Base-by-base conservation (phyloP, 2,797 vertebrate species). In the Micromesistius poutassou region DNA sequence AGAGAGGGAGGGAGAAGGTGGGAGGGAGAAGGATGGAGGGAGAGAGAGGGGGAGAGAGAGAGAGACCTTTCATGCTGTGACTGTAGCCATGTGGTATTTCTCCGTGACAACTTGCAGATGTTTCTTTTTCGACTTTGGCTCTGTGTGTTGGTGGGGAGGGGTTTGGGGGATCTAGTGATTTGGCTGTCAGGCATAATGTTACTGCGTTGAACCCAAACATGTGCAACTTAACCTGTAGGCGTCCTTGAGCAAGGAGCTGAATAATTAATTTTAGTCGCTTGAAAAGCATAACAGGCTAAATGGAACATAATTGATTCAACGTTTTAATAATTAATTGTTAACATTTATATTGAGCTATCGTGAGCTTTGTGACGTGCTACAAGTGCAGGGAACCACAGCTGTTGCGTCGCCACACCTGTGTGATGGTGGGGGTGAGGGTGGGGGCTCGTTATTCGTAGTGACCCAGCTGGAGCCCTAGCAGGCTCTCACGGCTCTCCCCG, bases 21-120 rank as follows among this genome's bases (percentile, higher is more conserved):
- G 74, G 75, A 2, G 9, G 9, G 9, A 10, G 36, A 5, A 1
- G 12, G 10, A 88, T 85, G 86, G 92, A 91, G 92, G 87, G 85
- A 86, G 86, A 80, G 33, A 2, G 33, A 35, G 33, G 33, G 33
- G 5, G 36, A 46, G 10, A 88, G 85, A 87, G 92, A 91, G 92
- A 87, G 85, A 86, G 86, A 80, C 87, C 87, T 89, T 93, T 92
- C 86, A 89, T 91, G 87, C 88, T 89, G 88, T 77, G 87, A 80
- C 88, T 90, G 89, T 91, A 85, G 87, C 82, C 78, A 77, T 82
- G 74, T 89, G 88, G 89, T 89, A 82, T 88, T 88, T 88, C 84
- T 90, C 85, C 80, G 73, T 83, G 85, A 92, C 85, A 92, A 92
- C 91, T 90, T 91, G 89, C 88, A 84, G 87, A 90, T 87, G 86